A percentile compares a stretch with the other conserved stretches of the same genome.
phyloP scores from a whole-genome alignment of 1,140 invertebrate species.

The Pinna nobilis region DNA sequence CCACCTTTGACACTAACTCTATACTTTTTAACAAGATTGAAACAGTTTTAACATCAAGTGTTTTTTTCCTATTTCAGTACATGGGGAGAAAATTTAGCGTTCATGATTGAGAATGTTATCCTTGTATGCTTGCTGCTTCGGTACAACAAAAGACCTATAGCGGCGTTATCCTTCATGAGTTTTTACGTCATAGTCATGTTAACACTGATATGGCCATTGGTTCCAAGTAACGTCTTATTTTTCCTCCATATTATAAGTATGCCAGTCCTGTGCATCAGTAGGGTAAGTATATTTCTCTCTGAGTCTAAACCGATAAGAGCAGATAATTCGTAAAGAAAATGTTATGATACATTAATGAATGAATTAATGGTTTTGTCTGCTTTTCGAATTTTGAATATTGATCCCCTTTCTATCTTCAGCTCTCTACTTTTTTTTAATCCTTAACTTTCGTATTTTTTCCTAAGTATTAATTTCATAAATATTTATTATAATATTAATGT shows the following conservation, averaged over 20 bases:
- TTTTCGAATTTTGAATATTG: not conserved
- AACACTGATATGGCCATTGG: slow-evolving; percentile 41
- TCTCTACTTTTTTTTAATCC: not conserved
- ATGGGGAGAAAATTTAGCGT: slow-evolving; percentile 53
- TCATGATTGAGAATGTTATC: slow-evolving; percentile 53
- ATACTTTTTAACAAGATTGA: not conserved
- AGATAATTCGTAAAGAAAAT: not conserved
- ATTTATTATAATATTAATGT: too few relatives aligned
- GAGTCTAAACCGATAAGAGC: not conserved
- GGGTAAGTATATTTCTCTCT: slow-evolving; percentile 36
- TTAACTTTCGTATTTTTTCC: too few relatives aligned
- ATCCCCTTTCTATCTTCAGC: not conserved
- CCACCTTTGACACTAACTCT: not conserved
- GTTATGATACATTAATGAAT: not conserved
- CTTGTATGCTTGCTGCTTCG: slow-evolving; percentile 48
- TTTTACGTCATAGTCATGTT: slow-evolving; percentile 51
- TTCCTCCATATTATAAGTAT: slow-evolving; percentile 46
- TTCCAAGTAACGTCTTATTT: slow-evolving; percentile 34
- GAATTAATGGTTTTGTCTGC: not conserved
- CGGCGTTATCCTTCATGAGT: slow-evolving; percentile 44
- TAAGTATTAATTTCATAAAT: too few relatives aligned
- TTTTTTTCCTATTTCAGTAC: slow-evolving; percentile 34
- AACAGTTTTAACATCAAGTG: not conserved
- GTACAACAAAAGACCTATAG: slow-evolving; percentile 46
- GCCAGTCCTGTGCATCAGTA: slow-evolving; percentile 42